Percentiles rank a stretch among this genome's conserved stretches.
phyloP scores from a whole-genome alignment of 2,888 invertebrate genomes.

The Cynaeus angustus region DNA sequence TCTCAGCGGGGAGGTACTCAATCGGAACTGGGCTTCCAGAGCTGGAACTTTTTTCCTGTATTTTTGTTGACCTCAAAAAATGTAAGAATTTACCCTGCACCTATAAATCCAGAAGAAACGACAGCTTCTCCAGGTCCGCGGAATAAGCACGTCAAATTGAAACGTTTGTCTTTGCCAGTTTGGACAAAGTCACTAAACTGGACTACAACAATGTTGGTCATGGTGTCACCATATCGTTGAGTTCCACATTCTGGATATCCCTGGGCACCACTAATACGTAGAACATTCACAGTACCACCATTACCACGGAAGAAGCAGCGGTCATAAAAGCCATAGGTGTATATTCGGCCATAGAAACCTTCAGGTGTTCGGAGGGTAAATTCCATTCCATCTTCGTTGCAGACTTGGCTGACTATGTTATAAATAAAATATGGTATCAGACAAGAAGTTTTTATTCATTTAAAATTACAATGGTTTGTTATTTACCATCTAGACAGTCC shows the following conservation, averaged over 20 bases:
- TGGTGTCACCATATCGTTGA: constrained; percentile 88
- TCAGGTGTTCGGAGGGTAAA: constrained; percentile 91
- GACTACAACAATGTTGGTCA: constrained; percentile 95
- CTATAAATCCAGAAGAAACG: constrained; percentile 93
- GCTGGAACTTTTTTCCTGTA: constrained; percentile 73
- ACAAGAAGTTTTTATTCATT: constrained; percentile 37
- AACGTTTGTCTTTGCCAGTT: constrained; percentile 91
- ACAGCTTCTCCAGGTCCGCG: constrained; percentile 94
- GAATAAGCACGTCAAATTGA: constrained; percentile 94
- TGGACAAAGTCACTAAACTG: constrained; percentile 96
- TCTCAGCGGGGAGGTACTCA: constrained; percentile 93
- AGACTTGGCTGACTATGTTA: constrained; percentile 87
- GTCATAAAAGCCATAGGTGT: constrained; percentile 93
- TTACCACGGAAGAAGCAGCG: constrained; percentile 93
- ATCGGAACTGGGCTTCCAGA: constrained; percentile 95
- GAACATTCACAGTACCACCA: constrained; percentile 87
- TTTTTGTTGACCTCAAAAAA: neutral
- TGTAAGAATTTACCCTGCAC: constrained; percentile 79
- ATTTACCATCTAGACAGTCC: constrained; percentile 89
- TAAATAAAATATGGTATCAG: constrained; percentile 34
- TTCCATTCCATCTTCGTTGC: constrained; percentile 96
- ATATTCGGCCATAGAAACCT: constrained; percentile 92
- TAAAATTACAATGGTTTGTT: constrained; percentile 24
- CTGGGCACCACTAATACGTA: constrained; percentile 90
- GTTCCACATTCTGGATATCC: constrained; percentile 97